Evolutionary conservation across 2,113 vertebrate genomes (phyloP).

Genomic region (Astatoreochromis straeleni): DNA sequence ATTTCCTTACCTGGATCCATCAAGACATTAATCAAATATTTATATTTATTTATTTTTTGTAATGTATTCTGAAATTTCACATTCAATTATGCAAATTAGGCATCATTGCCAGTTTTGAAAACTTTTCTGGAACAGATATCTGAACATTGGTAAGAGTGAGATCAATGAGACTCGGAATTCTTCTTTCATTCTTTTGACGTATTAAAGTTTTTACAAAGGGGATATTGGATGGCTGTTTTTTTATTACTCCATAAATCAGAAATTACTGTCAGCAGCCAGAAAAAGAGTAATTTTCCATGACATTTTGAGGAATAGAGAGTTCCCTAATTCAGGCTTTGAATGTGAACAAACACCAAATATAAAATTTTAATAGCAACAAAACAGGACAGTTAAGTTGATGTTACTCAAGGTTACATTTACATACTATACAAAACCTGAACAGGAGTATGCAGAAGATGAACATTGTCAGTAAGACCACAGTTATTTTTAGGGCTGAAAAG

Average conservation of each 20-base stretch:
- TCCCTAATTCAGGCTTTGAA: not conserved
- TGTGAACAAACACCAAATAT: not conserved
- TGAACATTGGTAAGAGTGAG: not conserved
- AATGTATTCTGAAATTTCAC: not conserved
- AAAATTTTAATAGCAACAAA: not conserved
- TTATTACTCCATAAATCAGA: not conserved
- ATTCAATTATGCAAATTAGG: not conserved
- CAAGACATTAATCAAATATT: not conserved
- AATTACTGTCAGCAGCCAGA: not conserved
- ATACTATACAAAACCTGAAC: not conserved
- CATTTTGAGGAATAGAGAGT: not conserved
- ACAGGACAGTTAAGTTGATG: not conserved
- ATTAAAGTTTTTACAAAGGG: not conserved
- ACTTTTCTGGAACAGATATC: not conserved
- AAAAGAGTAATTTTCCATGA: not conserved
- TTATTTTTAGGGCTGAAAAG: not conserved
- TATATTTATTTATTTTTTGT: not conserved
- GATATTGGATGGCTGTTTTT: not conserved
- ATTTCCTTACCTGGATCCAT: not conserved
- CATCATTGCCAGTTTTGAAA: not conserved
- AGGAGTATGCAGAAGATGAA: not conserved
- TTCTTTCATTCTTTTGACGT: not conserved
- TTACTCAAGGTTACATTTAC: not conserved
- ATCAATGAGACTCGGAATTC: not conserved
- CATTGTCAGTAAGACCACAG: not conserved